phyloP scores from a whole-genome alignment of 2,888 invertebrate genomes.

The Imbricaverruca yamaguchii region DNA sequence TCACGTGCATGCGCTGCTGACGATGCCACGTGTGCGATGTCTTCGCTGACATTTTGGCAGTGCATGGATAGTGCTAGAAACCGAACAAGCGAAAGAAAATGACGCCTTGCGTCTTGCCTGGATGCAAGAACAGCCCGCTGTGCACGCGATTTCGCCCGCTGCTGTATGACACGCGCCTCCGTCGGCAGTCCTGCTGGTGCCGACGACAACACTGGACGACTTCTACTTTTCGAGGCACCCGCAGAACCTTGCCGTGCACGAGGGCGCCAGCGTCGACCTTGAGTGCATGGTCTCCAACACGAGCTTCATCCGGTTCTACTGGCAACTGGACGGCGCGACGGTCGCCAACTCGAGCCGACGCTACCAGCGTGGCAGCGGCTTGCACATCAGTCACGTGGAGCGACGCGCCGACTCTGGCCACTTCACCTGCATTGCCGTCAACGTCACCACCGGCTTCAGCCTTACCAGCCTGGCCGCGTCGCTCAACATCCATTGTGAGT shows the following conservation, averaged over 20 bases:
- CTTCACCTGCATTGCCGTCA: constrained; percentile 52
- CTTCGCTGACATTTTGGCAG: too few relatives aligned
- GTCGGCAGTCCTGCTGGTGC: neutral
- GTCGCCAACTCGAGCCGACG: constrained; percentile 42
- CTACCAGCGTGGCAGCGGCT: constrained; percentile 45
- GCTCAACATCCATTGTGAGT: constrained; percentile 61
- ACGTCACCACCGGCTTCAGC: constrained; percentile 45
- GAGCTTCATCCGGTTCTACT: constrained; percentile 40
- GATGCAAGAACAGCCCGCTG: too few relatives aligned
- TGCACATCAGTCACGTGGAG: constrained; percentile 52
- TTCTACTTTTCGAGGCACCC: constrained; percentile 33
- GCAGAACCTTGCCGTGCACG: constrained; percentile 34
- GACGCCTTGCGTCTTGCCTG: too few relatives aligned
- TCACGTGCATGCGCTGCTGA: too few relatives aligned
- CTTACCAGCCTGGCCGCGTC: constrained; percentile 54
- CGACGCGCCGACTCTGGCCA: constrained; percentile 51
- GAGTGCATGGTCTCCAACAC: constrained; percentile 38
- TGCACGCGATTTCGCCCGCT: too few relatives aligned
- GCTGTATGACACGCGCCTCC: too few relatives aligned
- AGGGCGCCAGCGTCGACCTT: constrained; percentile 36
- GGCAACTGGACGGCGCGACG: constrained; percentile 41
- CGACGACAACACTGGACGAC: constrained; percentile 27
- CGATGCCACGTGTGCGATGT: too few relatives aligned
- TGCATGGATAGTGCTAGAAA: too few relatives aligned
- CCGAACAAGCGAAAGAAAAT: too few relatives aligned